Percentiles rank a stretch among this genome's conserved stretches.
Conservation (phyloP, 2,113 vertebrate genomes). For the Pithys albifrons region DNA sequence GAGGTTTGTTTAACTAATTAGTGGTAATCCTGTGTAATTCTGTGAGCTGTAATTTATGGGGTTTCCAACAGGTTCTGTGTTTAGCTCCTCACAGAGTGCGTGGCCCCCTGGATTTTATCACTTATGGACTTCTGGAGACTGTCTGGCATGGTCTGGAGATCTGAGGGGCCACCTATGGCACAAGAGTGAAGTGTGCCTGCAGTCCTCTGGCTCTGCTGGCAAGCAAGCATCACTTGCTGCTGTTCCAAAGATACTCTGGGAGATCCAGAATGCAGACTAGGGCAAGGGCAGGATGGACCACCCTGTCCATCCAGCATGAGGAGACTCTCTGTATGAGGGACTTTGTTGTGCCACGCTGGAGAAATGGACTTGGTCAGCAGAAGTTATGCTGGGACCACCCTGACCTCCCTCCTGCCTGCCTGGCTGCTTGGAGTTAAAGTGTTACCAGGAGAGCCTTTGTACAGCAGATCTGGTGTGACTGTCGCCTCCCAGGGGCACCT, state of each 20-base stretch:
- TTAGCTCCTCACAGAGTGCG: neutral
- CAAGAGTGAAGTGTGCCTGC: neutral
- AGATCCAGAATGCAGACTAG: neutral
- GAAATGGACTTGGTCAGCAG: neutral
- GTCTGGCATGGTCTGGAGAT: neutral
- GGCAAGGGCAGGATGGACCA: neutral
- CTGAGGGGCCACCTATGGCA: neutral
- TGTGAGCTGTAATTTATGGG: neutral
- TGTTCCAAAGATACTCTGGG: fast-evolving
- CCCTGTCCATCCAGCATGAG: neutral
- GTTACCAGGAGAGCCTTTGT: neutral
- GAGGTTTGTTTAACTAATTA: conserved; percentile 7
- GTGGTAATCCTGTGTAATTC: neutral
- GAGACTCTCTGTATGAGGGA: neutral
- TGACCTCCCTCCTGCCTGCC: neutral
- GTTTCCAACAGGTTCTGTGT: neutral
- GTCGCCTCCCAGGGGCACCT: fast-evolving
- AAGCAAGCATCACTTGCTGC: neutral
- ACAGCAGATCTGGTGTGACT: neutral
- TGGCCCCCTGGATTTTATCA: neutral
- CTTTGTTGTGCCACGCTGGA: neutral
- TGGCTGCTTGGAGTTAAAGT: neutral
- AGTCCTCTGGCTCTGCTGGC: neutral
- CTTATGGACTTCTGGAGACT: neutral
- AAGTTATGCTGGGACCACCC: neutral